Base-by-base conservation (phyloP, 2,113 vertebrate species). In the Hippocampus mohnikei region DNA sequence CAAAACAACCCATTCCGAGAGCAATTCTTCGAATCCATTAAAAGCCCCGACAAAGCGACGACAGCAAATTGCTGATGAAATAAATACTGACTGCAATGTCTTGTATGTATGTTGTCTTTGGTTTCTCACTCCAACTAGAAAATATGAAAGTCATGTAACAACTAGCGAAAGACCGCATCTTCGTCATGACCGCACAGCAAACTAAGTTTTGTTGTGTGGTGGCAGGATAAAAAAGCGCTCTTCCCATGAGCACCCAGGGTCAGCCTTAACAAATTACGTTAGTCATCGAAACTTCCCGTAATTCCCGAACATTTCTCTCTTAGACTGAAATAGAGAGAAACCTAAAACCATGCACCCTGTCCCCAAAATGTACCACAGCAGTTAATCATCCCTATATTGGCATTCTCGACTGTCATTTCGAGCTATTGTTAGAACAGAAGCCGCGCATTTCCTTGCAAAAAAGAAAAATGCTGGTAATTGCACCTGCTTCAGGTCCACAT, bases 401-500 rank as follows among this genome's bases (percentile, higher is more conserved):
- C 13, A 10, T 44, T 23, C 21, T 6, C 21, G n/a, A 42, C 40
- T 25, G 62, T 16, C 33, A 25, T 25, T 60, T 60, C 4, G 5
- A 58, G 2, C 44, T 66, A 29, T 20, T 66, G 0, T 37, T 33
- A 55, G 48, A 15, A 52, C 12, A 44, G 29, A 61, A 67, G 10
- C 10, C 12, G n/a, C 10, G 7, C 44, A 56, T 72, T 3, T 20
- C 21, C 52, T 55, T 23, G 21, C 21, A 55, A 55, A 8, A 55
- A 55, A 8, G n/a, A 77, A 68, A 75, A 37, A 23, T 72, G 61
- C 29, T 42, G 21, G 16, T 71, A 41, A 69, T 63, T 27, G 42
- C 64, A 76, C 76, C 74, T 84, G 71, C 70, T 53, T n/a, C 21
- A 56, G 55, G 53, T 69, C 42, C 59, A 41, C 18, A 70, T 18